These are phyloP conservation scores for Caenorhabditis sp. DNA, from an alignment of 2,888 invertebrate genomes.

Conservation along the genomic window DNA sequence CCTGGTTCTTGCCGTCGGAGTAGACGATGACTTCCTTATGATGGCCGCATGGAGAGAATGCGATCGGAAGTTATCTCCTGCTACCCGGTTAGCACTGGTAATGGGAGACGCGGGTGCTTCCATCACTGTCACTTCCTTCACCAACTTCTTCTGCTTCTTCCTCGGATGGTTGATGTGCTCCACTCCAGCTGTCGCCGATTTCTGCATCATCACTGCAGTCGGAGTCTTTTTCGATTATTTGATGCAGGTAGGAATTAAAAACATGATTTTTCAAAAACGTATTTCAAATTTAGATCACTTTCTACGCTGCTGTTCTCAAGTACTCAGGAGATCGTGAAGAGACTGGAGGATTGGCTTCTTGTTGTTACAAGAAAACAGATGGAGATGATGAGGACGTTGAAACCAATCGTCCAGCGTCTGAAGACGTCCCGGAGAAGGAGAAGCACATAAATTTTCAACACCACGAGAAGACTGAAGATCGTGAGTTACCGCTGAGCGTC, in stretches of 20 bases:
- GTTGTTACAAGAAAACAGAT: slow-evolving; percentile 73
- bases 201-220: slow-evolving; percentile 81
- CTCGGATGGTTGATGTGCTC: slow-evolving; percentile 83
- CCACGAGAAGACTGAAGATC: slow-evolving; percentile 69
- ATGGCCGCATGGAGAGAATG: slow-evolving; percentile 82
- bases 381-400: slow-evolving; percentile 46
- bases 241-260: slow-evolving; percentile 70
- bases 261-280: neutral
- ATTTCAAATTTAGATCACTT: slow-evolving; percentile 76
- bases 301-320: slow-evolving; percentile 81
- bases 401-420: slow-evolving; percentile 24
- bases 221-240: slow-evolving; percentile 82
- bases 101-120: slow-evolving; percentile 83
- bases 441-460: slow-evolving; percentile 70
- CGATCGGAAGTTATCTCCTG: slow-evolving; percentile 71
- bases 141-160: slow-evolving; percentile 83
- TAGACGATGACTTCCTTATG: slow-evolving; percentile 82
- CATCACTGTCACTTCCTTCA: slow-evolving; percentile 83
- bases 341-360: slow-evolving; percentile 78
- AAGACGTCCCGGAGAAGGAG: slow-evolving; percentile 58
- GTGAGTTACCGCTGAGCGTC: slow-evolving; percentile 42
- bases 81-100: slow-evolving; percentile 75
- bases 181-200: slow-evolving; percentile 82
- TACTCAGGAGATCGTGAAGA: slow-evolving; percentile 81
- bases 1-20: slow-evolving; percentile 80